These are phyloP conservation scores for Macropis europaea DNA, from an alignment of 2,888 invertebrate genomes.

Conservation along the genomic window DNA sequence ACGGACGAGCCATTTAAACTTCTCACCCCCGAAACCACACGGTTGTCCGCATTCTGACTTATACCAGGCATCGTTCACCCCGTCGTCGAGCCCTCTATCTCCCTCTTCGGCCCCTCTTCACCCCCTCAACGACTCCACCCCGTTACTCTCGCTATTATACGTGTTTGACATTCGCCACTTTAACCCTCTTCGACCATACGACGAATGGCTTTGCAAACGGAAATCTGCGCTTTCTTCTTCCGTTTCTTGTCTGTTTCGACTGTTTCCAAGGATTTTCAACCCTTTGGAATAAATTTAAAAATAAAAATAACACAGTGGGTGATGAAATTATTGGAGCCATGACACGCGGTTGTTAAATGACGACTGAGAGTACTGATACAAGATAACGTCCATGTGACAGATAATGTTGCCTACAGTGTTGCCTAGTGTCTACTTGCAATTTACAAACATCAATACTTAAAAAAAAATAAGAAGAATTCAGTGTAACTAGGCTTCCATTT, in stretches of 20 bases:
- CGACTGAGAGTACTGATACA: too few species aligned
- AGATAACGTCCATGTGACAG: too few species aligned
- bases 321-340: too few species aligned
- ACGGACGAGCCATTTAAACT: conserved; percentile 80
- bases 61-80: conserved; percentile 79
- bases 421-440: too few species aligned
- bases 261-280: too few species aligned
- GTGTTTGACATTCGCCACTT: conserved; percentile 70
- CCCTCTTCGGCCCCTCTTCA: conserved; percentile 56
- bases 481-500: too few species aligned
- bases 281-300: too few species aligned
- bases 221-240: not conserved
- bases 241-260: not conserved
- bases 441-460: too few species aligned
- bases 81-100: conserved; percentile 67
- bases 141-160: conserved; percentile 59
- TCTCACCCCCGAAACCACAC: conserved; percentile 78
- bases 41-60: conserved; percentile 80
- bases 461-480: too few species aligned
- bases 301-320: too few species aligned
- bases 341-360: too few species aligned
- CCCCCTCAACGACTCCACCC: conserved; percentile 47
- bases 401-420: too few species aligned
- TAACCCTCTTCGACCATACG: conserved; percentile 54
- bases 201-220: conserved; percentile 31